Evolutionary conservation across 1,140 invertebrate species (phyloP), one percentile per base, ranked within the genome.

Genomic region (Ceratosolen solmsi): DNA sequence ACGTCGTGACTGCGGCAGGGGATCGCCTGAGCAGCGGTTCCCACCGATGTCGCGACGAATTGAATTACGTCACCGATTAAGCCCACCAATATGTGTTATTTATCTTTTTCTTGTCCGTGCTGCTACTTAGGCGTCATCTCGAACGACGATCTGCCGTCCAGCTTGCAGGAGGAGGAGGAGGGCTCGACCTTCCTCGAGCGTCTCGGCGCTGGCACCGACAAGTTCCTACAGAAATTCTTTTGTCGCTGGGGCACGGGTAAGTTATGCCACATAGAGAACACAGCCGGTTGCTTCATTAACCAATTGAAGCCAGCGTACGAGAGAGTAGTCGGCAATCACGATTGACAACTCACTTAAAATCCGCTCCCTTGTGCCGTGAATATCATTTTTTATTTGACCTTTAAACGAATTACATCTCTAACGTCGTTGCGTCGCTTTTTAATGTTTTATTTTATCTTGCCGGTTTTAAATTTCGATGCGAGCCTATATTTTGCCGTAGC

Each of bases 131-230:
- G 90, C 89, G 88, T 92, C 25, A 88, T 90, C 84, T 92, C 91
- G 33, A 85, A 87, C 41, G 90, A 91, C 72, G 90, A 92, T 68
- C 84, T 91, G 70, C 88, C 90, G 30, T 84, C 90, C 46, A 87
- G 90, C 84, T 86, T 91, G n/a, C 86, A 89, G 30, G 85, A 91
- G 25, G 88, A 89, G 30, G 88, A 89, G 36, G 80, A 88, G 5
- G 38, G 70, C 30, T 93, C 94, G 2, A 94, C 94, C 0, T 94
- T 94, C 85, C 93, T 96, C 84, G 96, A 97, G 92, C 94, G 93
- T 82, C 90, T 96, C 36, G 97, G 96, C 17, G 95, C 95, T 0
- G 93, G 93, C 68, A 95, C 96, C 1, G 97, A 98, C 87, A 93
- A 93, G 74, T 92, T 93, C 79, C 90, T 99, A 63, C 94, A 97